Evolutionary conservation across 2,888 invertebrate genomes (phyloP).

Genomic region (Dynastes hyllus): DNA sequence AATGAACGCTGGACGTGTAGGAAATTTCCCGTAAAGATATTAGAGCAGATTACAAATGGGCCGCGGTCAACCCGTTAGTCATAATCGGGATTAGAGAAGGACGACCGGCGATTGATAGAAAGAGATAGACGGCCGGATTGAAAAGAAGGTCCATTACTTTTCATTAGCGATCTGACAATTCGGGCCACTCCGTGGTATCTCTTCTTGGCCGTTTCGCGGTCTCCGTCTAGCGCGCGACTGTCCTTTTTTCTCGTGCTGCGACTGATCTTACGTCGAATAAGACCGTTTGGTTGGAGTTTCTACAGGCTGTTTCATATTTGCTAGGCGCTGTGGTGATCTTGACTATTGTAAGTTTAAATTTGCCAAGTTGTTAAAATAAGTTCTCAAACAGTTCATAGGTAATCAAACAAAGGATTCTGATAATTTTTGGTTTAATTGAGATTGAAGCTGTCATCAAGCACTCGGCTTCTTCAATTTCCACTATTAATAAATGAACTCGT

Average conservation of each 20-base stretch:
- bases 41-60: slow-evolving; percentile 45
- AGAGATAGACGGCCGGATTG: slow-evolving; percentile 53
- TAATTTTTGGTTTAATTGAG: too few relatives aligned
- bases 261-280: not conserved
- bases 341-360: too few relatives aligned
- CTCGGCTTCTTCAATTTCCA: too few relatives aligned
- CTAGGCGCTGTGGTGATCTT: not conserved
- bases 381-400: too few relatives aligned
- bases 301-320: not conserved
- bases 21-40: slow-evolving; percentile 37
- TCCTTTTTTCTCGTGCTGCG: not conserved
- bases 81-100: slow-evolving; percentile 57
- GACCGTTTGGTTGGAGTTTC: not conserved
- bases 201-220: not conserved
- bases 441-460: too few relatives aligned
- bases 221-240: not conserved
- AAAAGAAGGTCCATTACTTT: slow-evolving; percentile 64
- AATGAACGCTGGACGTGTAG: not conserved
- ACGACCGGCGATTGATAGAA: slow-evolving; percentile 37
- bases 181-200: slow-evolving; percentile 51
- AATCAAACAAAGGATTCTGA: too few relatives aligned
- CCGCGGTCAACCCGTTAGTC: slow-evolving; percentile 53
- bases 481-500: too few relatives aligned
- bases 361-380: too few relatives aligned
- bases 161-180: slow-evolving; percentile 63